These are phyloP conservation scores for Stichopus horrens DNA, from an alignment of 53 echinoderm and acorn worm genomes.

Conservation along the genomic window DNA sequence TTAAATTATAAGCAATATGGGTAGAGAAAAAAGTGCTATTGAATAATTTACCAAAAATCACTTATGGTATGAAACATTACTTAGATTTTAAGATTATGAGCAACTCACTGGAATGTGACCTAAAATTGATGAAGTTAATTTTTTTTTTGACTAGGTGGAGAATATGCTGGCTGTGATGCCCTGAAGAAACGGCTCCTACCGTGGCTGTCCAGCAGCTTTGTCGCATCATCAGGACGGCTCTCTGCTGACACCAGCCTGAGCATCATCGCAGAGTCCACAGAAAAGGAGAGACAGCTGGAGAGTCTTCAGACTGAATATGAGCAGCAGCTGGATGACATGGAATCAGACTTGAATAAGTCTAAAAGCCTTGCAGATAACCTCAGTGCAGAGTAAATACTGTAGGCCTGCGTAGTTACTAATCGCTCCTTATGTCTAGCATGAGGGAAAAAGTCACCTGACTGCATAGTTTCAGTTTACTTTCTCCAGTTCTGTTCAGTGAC, in stretches of 20 bases:
- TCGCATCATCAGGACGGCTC: constrained; percentile 50
- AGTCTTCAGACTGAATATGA: constrained; percentile 73
- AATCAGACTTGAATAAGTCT: constrained; percentile 81
- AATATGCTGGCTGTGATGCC: constrained; percentile 87
- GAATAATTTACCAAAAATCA: too few relatives aligned
- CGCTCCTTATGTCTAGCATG: too few relatives aligned
- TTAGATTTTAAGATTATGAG: too few relatives aligned
- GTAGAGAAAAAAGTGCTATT: too few relatives aligned
- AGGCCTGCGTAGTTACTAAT: too few relatives aligned
- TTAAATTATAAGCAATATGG: too few relatives aligned
- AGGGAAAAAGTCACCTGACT: too few relatives aligned
- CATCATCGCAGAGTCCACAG: constrained; percentile 88
- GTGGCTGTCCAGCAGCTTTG: constrained; percentile 75
- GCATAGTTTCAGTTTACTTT: too few relatives aligned
- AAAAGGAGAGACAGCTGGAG: constrained; percentile 77
- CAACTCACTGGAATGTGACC: too few relatives aligned
- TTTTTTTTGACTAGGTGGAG: constrained; percentile 60
- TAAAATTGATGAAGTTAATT: background rate
- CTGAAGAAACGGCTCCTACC: constrained; percentile 89
- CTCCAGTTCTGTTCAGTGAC: too few relatives aligned
- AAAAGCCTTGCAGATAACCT: constrained; percentile 66
- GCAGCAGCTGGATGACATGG: constrained; percentile 71
- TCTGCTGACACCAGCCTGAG: constrained; percentile 75
- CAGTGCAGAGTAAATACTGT: constrained; percentile 67
- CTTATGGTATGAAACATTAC: too few relatives aligned